A percentile compares a stretch with the other conserved stretches of the same genome.
Conservation (phyloP, 2,888 invertebrate genomes). For the Troilus luridus region DNA sequence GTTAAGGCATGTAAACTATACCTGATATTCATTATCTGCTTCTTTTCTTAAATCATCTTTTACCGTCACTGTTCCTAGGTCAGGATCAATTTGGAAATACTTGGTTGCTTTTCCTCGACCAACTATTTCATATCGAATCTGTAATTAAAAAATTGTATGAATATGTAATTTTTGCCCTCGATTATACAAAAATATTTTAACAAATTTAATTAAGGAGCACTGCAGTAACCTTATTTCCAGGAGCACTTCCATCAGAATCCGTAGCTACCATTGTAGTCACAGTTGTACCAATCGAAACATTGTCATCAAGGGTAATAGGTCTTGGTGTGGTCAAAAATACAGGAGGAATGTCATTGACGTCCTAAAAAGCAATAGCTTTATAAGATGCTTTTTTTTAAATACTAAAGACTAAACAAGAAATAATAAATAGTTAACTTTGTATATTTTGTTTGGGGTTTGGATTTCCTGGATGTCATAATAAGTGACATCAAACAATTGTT, state of each 20-base stretch:
- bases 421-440: too few relatives aligned
- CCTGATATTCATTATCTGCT: constrained; percentile 89
- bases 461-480: too few relatives aligned
- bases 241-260: constrained; percentile 88
- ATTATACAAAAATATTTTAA: background rate
- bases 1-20: constrained; percentile 67
- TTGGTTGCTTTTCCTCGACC: constrained; percentile 86
- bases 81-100: constrained; percentile 90
- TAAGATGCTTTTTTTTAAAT: background rate
- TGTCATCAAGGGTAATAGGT: constrained; percentile 87
- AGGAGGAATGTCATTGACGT: constrained; percentile 90
- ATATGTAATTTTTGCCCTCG: background rate
- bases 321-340: constrained; percentile 87
- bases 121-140: constrained; percentile 80
- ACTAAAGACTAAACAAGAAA: background rate
- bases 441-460: background rate
- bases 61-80: constrained; percentile 84
- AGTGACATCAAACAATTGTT: too few relatives aligned
- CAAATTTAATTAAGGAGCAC: background rate
- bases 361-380: constrained; percentile 71
- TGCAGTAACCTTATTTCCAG: constrained; percentile 80
- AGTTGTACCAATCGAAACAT: constrained; percentile 84
- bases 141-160: constrained; percentile 9
- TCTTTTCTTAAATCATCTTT: constrained; percentile 89
- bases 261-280: constrained; percentile 85